Percentiles rank a stretch among this genome's conserved stretches.
These are phyloP conservation scores for Megaptera novaeangliae DNA, from an alignment of 2,113 vertebrate genomes.

Conservation along the genomic window DNA sequence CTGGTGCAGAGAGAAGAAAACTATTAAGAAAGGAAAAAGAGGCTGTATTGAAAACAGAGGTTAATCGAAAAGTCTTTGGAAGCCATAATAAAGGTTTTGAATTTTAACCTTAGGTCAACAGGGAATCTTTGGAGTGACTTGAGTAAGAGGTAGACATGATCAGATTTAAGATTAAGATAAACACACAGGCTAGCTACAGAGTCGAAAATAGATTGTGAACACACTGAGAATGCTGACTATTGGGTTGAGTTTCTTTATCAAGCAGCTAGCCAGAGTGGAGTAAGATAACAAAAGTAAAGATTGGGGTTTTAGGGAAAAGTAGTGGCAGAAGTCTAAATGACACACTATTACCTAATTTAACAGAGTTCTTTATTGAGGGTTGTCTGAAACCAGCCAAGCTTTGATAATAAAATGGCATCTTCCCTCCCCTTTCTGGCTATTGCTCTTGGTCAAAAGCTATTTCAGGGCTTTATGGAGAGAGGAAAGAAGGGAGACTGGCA, in stretches of 20 bases:
- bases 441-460: not conserved
- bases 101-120: constrained; percentile 1
- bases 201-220: not conserved
- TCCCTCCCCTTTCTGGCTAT: not conserved
- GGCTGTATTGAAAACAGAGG: not conserved
- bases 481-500: not conserved
- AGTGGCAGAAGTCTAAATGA: not conserved
- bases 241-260: not conserved
- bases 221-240: not conserved
- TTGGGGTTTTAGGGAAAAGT: not conserved
- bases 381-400: not conserved
- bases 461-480: not conserved
- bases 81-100: not conserved
- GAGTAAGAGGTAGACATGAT: not conserved
- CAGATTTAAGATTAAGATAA: not conserved
- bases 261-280: not conserved
- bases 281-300: not conserved
- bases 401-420: not conserved
- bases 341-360: not conserved
- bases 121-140: not conserved
- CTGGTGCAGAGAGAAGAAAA: not conserved
- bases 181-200: not conserved
- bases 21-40: not conserved
- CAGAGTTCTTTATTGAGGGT: not conserved
- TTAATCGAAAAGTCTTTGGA: not conserved